Base-by-base conservation (phyloP, 1,140 invertebrate genomes). In the Bombus impatiens region DNA sequence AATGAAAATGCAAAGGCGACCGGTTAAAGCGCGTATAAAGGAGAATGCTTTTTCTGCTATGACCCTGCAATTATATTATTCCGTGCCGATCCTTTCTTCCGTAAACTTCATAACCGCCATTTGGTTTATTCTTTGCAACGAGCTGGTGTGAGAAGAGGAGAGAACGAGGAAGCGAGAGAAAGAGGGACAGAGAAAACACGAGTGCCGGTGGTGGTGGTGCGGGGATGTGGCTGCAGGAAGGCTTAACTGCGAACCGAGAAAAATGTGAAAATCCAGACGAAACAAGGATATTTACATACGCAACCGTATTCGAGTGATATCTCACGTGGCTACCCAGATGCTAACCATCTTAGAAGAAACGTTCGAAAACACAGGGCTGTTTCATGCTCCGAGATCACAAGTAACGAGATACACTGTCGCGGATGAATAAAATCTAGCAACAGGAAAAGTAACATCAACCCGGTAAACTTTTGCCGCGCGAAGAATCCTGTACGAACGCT, bases 41-140 rank as follows among this genome's bases (percentile, higher is more conserved):
- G 57, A 68, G 84, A 81, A 86, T 75, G 57, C 78, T 76, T 86
- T 81, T 82, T 74, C 71, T 81, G 57, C 79, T 80, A 81, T 81
- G 70, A 25, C 78, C 59, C 32, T 65, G 79, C 84, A 86, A 86
- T 86, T 86, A 86, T 81, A 86, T 86, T 86, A 86, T 79, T 68
- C 84, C 79, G 71, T 40, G 70, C 68, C 65, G 83, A 85, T 72
- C 68, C 68, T 80, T 80, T 80, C 78, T 85, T 65, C 77, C 68
- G 83, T 59, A 47, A 80, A 59, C 53, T 80, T 72, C 67, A 68
- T 78, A 72, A 80, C 83, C 83, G 68, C 53, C 83, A 57, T 84
- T 84, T 57, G 77, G 67, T 72, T 62, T 47, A 57, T 67, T 68
- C 72, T 84, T 84, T 32, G 42, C 76, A 28, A 53, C 57, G 25